Conservation (phyloP, 1,140 invertebrate genomes). For the Globodera rostochiensis region DNA sequence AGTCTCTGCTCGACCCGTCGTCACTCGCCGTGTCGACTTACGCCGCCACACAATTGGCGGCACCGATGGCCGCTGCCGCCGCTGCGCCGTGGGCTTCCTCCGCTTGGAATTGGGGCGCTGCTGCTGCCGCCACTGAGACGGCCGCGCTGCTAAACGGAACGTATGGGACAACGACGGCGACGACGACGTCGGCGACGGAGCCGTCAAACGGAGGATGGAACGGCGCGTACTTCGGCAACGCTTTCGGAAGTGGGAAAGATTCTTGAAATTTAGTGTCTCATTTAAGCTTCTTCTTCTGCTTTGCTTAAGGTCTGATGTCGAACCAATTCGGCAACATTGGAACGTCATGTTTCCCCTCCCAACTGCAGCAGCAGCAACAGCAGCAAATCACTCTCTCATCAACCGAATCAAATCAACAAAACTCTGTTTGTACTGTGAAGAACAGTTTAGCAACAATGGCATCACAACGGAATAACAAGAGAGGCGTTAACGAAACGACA, state of each 20-base stretch:
- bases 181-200: neutral
- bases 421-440: neutral
- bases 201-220: constrained; percentile 16
- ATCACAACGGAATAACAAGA: neutral
- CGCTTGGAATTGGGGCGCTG: constrained; percentile 13
- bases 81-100: constrained; percentile 5
- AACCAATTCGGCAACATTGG: constrained; percentile 15
- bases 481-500: neutral
- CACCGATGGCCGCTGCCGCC: constrained; percentile 5
- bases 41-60: constrained; percentile 14
- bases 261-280: neutral
- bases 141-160: constrained; percentile 5
- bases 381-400: neutral
- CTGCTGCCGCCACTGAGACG: neutral
- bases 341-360: neutral
- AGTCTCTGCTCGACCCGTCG: constrained; percentile 12
- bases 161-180: constrained; percentile 2
- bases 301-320: neutral
- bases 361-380: neutral
- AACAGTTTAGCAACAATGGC: neutral
- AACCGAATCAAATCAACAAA: neutral
- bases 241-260: constrained; percentile 2
- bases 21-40: constrained; percentile 18
- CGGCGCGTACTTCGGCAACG: constrained; percentile 12
- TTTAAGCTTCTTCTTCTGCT: neutral